Evolutionary conservation across 2,113 vertebrate genomes (phyloP).

Genomic region (Dicrurus megarhynchus): DNA sequence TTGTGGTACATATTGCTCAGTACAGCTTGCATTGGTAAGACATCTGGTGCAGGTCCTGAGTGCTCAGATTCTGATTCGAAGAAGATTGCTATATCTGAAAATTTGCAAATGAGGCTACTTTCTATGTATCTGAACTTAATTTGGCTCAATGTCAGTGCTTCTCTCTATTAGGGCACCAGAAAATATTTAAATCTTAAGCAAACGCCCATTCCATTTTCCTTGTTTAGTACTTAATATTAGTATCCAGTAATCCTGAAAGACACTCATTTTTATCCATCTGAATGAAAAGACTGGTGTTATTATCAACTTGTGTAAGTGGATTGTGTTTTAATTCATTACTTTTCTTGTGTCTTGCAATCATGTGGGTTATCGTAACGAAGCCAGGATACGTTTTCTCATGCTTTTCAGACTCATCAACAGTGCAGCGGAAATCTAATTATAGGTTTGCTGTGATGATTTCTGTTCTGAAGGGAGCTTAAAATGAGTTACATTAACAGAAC

Average conservation of each 20-base stretch:
- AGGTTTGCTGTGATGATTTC: slow-evolving; percentile 16
- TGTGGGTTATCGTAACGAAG: neutral
- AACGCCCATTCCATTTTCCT: neutral
- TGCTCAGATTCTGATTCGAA: neutral
- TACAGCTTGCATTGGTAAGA: neutral
- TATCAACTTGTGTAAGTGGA: neutral
- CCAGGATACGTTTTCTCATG: slow-evolving; percentile 43
- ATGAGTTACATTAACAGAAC: neutral
- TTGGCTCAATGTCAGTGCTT: neutral
- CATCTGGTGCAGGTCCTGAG: neutral
- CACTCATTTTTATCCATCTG: neutral
- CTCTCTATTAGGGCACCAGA: neutral
- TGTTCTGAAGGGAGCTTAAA: neutral
- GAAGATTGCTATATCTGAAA: neutral
- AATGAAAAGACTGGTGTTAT: neutral
- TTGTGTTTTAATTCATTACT: neutral
- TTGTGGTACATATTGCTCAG: neutral
- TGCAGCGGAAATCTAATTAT: slow-evolving; percentile 52
- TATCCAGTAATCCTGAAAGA: neutral
- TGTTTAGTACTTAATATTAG: neutral
- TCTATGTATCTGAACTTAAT: neutral
- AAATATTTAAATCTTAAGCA: neutral
- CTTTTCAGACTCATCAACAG: neutral
- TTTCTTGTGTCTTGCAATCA: neutral
- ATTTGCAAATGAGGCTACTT: neutral